A percentile compares a stretch with the other conserved stretches of the same genome.
phyloP scores from a whole-genome alignment of 2,113 vertebrate species.

The Antigone vipio region DNA sequence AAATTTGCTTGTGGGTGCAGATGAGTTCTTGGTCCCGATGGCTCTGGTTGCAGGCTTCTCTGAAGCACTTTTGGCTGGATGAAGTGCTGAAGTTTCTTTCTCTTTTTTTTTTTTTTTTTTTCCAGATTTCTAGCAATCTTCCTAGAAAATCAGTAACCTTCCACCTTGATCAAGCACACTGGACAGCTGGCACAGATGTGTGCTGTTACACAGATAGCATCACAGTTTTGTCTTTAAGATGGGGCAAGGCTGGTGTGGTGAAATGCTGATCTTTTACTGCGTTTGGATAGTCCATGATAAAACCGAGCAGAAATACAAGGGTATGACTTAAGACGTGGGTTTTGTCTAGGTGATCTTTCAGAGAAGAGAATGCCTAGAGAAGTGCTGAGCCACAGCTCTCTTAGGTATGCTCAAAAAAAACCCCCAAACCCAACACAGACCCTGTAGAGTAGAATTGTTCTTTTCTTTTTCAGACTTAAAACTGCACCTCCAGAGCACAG shows the following conservation, averaged over 20 bases:
- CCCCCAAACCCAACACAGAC: neutral
- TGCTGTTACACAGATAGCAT: neutral
- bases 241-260: neutral
- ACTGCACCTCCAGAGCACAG: conserved; percentile 96
- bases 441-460: neutral
- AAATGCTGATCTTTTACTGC: neutral
- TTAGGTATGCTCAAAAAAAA: neutral
- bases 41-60: too few relatives aligned
- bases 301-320: neutral
- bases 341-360: neutral
- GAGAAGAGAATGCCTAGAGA: neutral
- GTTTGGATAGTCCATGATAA: neutral
- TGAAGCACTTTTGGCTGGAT: neutral
- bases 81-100: neutral
- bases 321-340: neutral
- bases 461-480: conserved; percentile 85
- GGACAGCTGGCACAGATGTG: neutral
- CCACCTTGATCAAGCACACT: neutral
- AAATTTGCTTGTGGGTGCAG: neutral
- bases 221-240: neutral
- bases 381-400: neutral
- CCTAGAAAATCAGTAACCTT: neutral
- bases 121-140: neutral
- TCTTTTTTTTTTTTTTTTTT: neutral
- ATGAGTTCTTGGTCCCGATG: neutral